These are phyloP conservation scores for Rotaria magnacalcarata DNA, from an alignment of 2,888 invertebrate species.

Conservation along the genomic window DNA sequence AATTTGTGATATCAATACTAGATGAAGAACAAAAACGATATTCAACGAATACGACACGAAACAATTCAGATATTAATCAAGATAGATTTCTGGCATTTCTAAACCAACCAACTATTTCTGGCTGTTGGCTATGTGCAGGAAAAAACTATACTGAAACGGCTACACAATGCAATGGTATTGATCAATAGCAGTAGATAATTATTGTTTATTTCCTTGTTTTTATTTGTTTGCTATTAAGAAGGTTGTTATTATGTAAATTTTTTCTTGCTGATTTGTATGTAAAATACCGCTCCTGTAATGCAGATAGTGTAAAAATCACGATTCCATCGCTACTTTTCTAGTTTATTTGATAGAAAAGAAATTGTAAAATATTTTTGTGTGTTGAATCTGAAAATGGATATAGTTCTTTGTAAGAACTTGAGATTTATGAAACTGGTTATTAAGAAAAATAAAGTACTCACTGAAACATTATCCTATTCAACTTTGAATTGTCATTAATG, in stretches of 20 bases:
- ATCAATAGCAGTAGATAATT: background rate
- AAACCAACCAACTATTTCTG: background rate
- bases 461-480: no score
- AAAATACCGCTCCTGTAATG: background rate
- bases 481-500: no score
- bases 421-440: no score
- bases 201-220: background rate
- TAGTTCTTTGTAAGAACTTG: no score
- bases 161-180: background rate
- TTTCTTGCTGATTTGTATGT: background rate
- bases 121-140: slow-evolving; percentile 1
- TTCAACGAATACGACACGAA: background rate
- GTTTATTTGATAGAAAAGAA: no score
- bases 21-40: background rate
- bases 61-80: background rate
- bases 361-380: no score
- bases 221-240: background rate
- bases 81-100: background rate
- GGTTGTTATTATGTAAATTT: background rate
- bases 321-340: no score
- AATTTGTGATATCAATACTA: background rate
- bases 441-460: no score
- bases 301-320: background rate
- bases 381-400: no score
- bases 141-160: background rate